A percentile compares a stretch with the other conserved stretches of the same genome.
These are phyloP conservation scores for Cryptomyrus ogoouensis DNA, from an alignment of 2,113 vertebrate genomes.

Conservation along the genomic window DNA sequence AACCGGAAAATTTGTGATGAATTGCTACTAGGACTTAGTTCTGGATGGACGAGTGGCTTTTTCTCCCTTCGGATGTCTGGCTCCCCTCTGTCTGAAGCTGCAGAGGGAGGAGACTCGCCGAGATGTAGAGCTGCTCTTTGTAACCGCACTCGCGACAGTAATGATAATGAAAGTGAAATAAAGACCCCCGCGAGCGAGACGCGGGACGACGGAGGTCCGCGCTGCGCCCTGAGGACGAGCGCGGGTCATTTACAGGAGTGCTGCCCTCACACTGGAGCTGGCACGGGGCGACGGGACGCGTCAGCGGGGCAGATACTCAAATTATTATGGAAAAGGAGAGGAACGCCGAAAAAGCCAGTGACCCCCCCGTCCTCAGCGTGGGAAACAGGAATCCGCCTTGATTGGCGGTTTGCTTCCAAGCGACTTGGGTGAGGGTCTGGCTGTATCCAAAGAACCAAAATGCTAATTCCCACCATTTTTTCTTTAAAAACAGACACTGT, in stretches of 20 bases:
- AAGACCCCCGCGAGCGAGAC: neutral
- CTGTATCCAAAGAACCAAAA: slow-evolving; percentile 40
- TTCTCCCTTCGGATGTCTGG: slow-evolving; percentile 51
- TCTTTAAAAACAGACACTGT: slow-evolving; percentile 43
- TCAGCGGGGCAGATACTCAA: neutral
- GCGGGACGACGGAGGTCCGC: no score
- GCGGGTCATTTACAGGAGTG: neutral
- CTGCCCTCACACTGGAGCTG: neutral
- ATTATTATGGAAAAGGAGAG: neutral
- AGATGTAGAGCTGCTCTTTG: slow-evolving; percentile 5
- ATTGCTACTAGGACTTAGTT: slow-evolving; percentile 60
- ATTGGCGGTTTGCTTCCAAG: neutral
- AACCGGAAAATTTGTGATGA: slow-evolving; percentile 64
- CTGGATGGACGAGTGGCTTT: slow-evolving; percentile 58
- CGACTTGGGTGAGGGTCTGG: neutral
- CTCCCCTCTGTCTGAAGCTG: slow-evolving; percentile 51
- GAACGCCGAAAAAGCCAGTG: neutral
- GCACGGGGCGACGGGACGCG: neutral
- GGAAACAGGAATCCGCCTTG: neutral
- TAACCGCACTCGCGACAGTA: neutral
- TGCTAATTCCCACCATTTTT: slow-evolving; percentile 54
- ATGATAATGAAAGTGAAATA: neutral
- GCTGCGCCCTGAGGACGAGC: neutral
- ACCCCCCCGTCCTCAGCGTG: neutral
- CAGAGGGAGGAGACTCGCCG: neutral